A percentile compares a stretch with the other conserved stretches of the same genome.
phyloP scores from a whole-genome alignment of 2,888 invertebrate species.

The Diadegma fenestrale region DNA sequence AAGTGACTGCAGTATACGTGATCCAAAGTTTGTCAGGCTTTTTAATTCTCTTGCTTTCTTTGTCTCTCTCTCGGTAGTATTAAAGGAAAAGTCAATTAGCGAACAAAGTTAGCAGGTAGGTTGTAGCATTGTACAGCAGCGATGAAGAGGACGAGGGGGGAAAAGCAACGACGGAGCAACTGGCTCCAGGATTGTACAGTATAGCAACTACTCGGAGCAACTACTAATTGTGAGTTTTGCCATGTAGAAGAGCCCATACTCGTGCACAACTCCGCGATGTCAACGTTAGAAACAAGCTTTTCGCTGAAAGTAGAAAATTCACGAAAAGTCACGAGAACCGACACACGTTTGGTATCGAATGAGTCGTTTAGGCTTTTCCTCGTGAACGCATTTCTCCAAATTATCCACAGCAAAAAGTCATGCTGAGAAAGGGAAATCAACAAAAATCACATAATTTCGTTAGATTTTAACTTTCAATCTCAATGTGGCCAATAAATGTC shows the following conservation, averaged over 20 bases:
- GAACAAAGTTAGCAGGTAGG: slow-evolving; percentile 53
- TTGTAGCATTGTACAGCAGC: slow-evolving; percentile 51
- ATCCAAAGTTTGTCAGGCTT: slow-evolving; percentile 53
- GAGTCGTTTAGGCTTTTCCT: slow-evolving; percentile 6
- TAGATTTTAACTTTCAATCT: background rate
- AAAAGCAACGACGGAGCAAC: slow-evolving; percentile 40
- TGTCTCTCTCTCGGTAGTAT: slow-evolving; percentile 56
- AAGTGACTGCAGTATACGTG: slow-evolving; percentile 39
- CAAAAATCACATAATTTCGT: background rate
- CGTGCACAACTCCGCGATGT: slow-evolving; percentile 1
- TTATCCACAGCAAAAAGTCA: background rate
- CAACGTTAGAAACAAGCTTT: slow-evolving; percentile 19
- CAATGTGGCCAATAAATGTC: background rate
- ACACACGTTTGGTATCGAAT: slow-evolving; percentile 6
- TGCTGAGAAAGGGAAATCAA: background rate
- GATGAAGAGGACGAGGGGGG: slow-evolving; percentile 7
- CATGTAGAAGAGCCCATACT: slow-evolving; percentile 21
- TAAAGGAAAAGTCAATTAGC: slow-evolving; percentile 68
- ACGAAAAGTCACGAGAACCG: background rate
- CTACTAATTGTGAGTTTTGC: slow-evolving; percentile 59
- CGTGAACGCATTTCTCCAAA: background rate
- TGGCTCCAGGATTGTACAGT: slow-evolving; percentile 33
- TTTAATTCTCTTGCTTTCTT: slow-evolving; percentile 27
- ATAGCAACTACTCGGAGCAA: slow-evolving; percentile 46
- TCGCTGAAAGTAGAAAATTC: slow-evolving; percentile 4